phyloP scores from a whole-genome alignment of 2,888 invertebrate species.

The Andrena camellia region DNA sequence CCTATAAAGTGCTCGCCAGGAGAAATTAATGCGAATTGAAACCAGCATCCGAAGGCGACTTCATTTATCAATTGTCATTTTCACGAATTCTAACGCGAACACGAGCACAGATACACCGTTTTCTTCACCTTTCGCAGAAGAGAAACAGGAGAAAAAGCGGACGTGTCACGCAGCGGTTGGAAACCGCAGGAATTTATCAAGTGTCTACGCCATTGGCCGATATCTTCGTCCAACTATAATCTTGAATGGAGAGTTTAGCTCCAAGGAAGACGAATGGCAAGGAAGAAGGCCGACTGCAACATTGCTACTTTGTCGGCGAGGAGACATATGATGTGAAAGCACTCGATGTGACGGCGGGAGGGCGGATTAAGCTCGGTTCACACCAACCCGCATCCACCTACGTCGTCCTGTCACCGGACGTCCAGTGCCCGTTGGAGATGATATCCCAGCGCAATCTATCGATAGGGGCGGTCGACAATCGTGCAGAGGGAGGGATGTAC shows the following conservation, averaged over 20 bases:
- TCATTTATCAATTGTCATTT: no score
- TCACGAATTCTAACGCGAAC: no score
- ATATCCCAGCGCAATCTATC: background rate
- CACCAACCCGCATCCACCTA: background rate
- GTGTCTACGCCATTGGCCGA: constrained; percentile 49
- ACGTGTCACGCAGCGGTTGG: no score
- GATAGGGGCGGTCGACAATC: background rate
- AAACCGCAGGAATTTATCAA: background rate
- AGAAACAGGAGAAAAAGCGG: no score
- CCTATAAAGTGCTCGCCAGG: no score
- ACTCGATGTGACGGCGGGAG: constrained; percentile 41
- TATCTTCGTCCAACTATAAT: constrained; percentile 42
- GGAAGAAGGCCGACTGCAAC: constrained; percentile 49
- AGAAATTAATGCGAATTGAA: no score
- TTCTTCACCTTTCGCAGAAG: no score
- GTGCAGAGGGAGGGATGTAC: background rate
- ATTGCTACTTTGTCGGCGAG: constrained; percentile 67
- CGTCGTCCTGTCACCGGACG: background rate
- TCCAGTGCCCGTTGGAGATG: no score
- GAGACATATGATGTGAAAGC: constrained; percentile 59
- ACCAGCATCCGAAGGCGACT: no score
- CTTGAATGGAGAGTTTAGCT: constrained; percentile 53
- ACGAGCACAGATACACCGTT: no score
- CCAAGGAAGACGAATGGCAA: constrained; percentile 59
- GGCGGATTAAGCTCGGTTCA: constrained; percentile 45